Evolutionary conservation across 53 echinoderm and acorn worm genomes (phyloP).

Genomic region (Glandiceps talaboti): DNA sequence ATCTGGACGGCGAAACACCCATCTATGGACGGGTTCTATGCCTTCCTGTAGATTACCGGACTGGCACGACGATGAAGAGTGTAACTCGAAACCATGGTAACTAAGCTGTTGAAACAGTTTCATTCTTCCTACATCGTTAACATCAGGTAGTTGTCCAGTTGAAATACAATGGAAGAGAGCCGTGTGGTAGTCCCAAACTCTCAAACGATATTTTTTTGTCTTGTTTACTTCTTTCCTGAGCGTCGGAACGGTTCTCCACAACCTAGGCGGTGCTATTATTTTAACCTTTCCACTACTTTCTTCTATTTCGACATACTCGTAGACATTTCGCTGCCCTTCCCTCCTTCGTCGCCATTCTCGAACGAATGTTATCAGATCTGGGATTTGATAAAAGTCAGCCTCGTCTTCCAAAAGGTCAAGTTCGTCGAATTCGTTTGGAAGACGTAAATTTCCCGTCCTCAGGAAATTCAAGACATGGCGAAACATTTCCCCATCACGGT

Average conservation of each 20-base stretch:
- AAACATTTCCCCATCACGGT: slow-evolving; percentile 26
- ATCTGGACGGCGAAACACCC: not conserved
- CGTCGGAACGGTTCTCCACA: not conserved
- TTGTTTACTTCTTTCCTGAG: not conserved
- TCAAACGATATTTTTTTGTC: not conserved
- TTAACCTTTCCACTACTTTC: not conserved
- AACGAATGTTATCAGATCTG: slow-evolving; percentile 6
- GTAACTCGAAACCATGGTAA: not conserved
- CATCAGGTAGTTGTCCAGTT: not conserved
- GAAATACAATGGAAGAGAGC: not conserved
- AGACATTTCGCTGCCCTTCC: not conserved
- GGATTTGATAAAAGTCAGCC: slow-evolving; percentile 30
- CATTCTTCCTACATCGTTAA: not conserved
- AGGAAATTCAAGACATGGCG: slow-evolving; percentile 31
- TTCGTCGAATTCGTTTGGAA: slow-evolving; percentile 27
- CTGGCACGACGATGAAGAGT: not conserved
- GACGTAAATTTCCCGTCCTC: slow-evolving; percentile 10
- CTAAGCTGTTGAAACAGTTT: not conserved
- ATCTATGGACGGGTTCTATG: not conserved
- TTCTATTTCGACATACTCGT: not conserved
- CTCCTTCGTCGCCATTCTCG: not conserved
- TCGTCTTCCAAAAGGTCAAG: slow-evolving; percentile 24
- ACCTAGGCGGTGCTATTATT: not conserved
- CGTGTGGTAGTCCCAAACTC: not conserved
- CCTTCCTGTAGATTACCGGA: not conserved